Evolutionary conservation across 2,797 vertebrate species (phyloP).

Genomic region (Nannoperca obscura): DNA sequence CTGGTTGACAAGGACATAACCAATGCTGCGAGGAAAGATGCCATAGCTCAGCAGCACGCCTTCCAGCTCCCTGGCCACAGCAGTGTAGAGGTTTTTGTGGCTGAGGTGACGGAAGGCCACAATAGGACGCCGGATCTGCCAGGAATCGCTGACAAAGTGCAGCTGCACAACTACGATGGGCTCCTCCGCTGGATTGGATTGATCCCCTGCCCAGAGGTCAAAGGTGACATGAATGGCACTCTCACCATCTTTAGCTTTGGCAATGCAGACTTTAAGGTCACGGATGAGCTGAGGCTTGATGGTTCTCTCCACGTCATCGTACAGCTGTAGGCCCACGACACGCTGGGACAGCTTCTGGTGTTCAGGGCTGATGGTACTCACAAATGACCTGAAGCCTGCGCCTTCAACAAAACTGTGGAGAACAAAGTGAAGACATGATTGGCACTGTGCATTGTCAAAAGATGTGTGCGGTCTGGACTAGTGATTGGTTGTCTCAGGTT

Average conservation of each 20-base stretch:
- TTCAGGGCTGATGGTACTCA: constrained; percentile 77
- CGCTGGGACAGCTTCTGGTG: constrained; percentile 82
- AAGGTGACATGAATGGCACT: constrained; percentile 79
- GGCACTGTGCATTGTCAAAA: background rate
- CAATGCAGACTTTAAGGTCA: constrained; percentile 78
- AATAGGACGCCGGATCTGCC: constrained; percentile 80
- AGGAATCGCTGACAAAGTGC: constrained; percentile 81
- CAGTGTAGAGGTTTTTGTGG: constrained; percentile 58
- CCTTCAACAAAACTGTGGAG: constrained; percentile 83
- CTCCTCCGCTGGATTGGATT: constrained; percentile 51
- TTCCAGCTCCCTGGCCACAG: constrained; percentile 81
- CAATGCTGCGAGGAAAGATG: constrained; percentile 81
- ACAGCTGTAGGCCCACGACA: constrained; percentile 78
- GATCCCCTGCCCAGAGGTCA: constrained; percentile 82
- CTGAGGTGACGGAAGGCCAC: constrained; percentile 84
- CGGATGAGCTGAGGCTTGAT: constrained; percentile 85
- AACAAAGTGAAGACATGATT: constrained; percentile 6
- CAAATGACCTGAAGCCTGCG: constrained; percentile 83
- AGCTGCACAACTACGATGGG: constrained; percentile 80
- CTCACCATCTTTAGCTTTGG: constrained; percentile 52
- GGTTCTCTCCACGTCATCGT: constrained; percentile 83
- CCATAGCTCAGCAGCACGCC: constrained; percentile 85
- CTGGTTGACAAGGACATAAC: constrained; percentile 80
- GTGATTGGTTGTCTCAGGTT: background rate
- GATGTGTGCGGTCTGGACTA: background rate